Base-by-base conservation (phyloP, 2,797 vertebrate genomes). In the Champsocephalus esox region DNA sequence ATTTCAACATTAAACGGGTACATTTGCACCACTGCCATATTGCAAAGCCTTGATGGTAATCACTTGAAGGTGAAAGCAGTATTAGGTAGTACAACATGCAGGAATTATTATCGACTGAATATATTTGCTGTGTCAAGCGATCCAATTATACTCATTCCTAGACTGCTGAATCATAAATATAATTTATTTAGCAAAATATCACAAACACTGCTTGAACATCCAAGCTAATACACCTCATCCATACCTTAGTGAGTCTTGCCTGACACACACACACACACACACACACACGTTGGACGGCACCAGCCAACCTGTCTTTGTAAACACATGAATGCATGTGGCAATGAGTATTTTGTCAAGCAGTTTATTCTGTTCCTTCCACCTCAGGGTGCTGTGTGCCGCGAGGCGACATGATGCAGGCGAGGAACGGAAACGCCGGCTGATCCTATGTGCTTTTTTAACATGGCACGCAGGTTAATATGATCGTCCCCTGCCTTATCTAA, bases 401-500 rank as follows among this genome's bases (percentile, higher is more conserved):
- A 84, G 82, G 81, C 45, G 2, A 44, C 43, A 34, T 66, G 80
- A 88, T 85, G 82, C 54, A 61, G 81, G 88, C 71, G 11, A 76
- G 66, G 84, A 77, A 81, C 70, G 59, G 79, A 19, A 72, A 66
- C 64, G 10, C 68, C 70, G 71, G 80, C 80, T 70, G 60, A 72
- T 77, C 62, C 73, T 77, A 73, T 87, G 83, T 86, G 75, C 75
- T 82, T 38, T 90, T 91, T 86, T 76, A 91, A 92, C 90, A 81
- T 79, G 81, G 87, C 84, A 82, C 57, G 56, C 84, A 90, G 92
- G 91, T 92, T 92, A 92, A 92, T 91, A 87, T 88, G 87, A 93
- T 93, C 81, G 89, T 88, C 83, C 66, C 78, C 84, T 76, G 90
- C 91, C 90, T 95, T 94, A 94, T 94, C 93, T 90, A 89, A 93